Base-by-base conservation (phyloP, 1,140 invertebrate species). In the Coenobita brevimanus region DNA sequence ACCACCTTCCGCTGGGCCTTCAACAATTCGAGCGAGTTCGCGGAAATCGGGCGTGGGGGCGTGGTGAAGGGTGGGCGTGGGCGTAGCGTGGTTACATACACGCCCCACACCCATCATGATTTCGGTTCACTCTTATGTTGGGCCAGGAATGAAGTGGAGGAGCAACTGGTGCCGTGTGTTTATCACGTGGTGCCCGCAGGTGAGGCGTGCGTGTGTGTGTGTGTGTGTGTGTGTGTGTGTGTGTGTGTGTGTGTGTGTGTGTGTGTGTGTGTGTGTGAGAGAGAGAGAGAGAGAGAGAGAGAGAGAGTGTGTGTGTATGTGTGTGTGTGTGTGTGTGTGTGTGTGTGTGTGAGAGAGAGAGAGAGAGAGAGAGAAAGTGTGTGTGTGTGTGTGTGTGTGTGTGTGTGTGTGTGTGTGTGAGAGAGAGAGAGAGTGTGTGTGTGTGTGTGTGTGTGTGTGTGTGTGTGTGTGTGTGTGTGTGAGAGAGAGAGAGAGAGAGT, bases 71-170 rank as follows among this genome's bases (percentile, higher is more conserved):
- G 30, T n/a, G 46, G 46, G 17, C 15, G 30, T 17, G 46, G 46
- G 38, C 41, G 21, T 13, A 79, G 75, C 46, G 75, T 79, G 43
- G 46, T 97, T 41, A 95, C 96, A 92, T 97, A 97, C 92, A 97
- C 96, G 1, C 97, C 97, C 1, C 94, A 94, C 38, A 95, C 95
- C 21, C 96, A 97, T 92, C 94, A 97, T 21, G 96, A 97, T 92
- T 95, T 96, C 89, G 96, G 97, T 76, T 96, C 95, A 79, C 92
- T 98, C 0, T 95, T 96, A 15, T 98, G 97, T 91, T 97, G 96
- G 96, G 96, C 96, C 0, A 95, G 94, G 91, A 97, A 97, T 93
- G 94, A 94, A 89, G 95, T 97, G 17, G 97, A 97, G 71, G 94
- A 95, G 91, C 97, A 97, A 93, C 94, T 94, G 89, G 94, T 94